These are phyloP conservation scores for Macrophya alboannulata DNA, from an alignment of 2,888 invertebrate species.

Conservation along the genomic window DNA sequence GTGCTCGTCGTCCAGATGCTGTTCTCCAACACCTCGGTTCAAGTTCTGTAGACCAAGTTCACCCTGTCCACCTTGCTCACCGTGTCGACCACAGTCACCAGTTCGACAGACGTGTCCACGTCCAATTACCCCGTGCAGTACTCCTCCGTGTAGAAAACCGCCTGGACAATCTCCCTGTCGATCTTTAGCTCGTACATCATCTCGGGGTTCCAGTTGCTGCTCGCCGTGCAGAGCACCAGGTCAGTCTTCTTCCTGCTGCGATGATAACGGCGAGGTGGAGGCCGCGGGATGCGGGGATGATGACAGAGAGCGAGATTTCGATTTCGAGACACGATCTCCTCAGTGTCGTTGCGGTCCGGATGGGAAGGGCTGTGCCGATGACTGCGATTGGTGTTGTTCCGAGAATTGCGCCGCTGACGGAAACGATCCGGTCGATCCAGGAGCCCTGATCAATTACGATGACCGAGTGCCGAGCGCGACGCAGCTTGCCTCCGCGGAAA, in stretches of 20 bases:
- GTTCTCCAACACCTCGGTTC: constrained; percentile 53
- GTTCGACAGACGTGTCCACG: constrained; percentile 50
- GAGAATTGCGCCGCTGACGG: constrained; percentile 44
- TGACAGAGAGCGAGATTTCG: constrained; percentile 61
- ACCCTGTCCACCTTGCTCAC: constrained; percentile 58
- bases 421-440: constrained; percentile 7
- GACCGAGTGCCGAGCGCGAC: constrained; percentile 70
- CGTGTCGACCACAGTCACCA: constrained; percentile 60
- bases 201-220: constrained; percentile 51
- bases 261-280: constrained; percentile 38
- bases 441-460: background rate
- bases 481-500: constrained; percentile 58
- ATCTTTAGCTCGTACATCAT: constrained; percentile 47
- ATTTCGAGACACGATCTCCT: constrained; percentile 29
- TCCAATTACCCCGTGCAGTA: constrained; percentile 58
- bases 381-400: constrained; percentile 58
- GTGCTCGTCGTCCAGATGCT: constrained; percentile 65
- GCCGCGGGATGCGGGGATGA: constrained; percentile 58
- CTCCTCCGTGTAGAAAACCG: constrained; percentile 60
- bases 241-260: constrained; percentile 57
- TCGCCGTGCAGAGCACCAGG: constrained; percentile 60
- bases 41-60: constrained; percentile 59
- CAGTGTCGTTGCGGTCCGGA: constrained; percentile 57
- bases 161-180: constrained; percentile 54
- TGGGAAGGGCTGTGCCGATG: constrained; percentile 57